phyloP scores from a whole-genome alignment of 2,113 vertebrate species.

The Phalacrocorax aristotelis region DNA sequence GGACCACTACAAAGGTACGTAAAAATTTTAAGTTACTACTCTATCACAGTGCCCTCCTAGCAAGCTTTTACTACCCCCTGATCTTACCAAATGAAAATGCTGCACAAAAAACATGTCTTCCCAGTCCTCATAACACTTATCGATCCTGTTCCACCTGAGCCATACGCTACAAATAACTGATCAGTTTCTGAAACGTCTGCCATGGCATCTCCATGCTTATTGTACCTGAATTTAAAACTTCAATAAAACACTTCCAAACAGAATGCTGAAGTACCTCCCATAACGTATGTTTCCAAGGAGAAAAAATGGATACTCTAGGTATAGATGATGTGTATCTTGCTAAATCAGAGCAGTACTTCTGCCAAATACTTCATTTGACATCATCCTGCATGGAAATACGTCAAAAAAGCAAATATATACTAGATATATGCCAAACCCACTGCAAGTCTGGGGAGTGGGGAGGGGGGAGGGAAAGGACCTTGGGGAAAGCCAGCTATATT shows the following conservation, averaged over 20 bases:
- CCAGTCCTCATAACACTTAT: neutral
- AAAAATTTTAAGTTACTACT: neutral
- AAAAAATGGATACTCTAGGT: neutral
- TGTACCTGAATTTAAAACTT: neutral
- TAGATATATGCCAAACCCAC: neutral
- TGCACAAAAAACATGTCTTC: neutral
- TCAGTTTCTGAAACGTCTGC: neutral
- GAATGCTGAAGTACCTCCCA: neutral
- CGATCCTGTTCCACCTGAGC: neutral
- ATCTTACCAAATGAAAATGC: neutral
- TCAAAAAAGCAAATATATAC: neutral
- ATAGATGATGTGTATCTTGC: neutral
- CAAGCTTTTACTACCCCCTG: neutral
- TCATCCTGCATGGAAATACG: neutral
- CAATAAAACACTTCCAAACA: neutral
- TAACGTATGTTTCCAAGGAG: neutral
- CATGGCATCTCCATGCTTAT: neutral
- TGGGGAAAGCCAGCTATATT: neutral
- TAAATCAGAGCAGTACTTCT: neutral
- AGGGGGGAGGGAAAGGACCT: neutral
- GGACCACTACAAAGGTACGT: neutral
- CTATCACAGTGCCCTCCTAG: neutral
- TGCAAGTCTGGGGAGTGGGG: neutral
- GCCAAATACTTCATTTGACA: neutral
- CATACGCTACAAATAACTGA: neutral